These are phyloP conservation scores for Diarsia brunnea DNA, from an alignment of 2,888 invertebrate species.

Conservation along the genomic window DNA sequence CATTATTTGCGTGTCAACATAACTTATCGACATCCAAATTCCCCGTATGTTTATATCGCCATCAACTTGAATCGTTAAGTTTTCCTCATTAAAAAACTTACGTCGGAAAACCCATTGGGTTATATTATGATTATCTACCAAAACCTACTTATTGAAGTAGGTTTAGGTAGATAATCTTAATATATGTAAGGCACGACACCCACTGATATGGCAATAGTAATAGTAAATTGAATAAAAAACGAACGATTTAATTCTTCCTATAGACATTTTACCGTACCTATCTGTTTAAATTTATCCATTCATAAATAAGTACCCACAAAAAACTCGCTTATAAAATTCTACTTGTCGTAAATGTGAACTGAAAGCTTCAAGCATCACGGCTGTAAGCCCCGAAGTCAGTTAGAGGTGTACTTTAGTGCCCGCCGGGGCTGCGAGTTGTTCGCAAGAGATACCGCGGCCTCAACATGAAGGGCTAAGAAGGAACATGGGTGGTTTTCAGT, in stretches of 20 bases:
- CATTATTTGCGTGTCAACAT: conserved; percentile 15
- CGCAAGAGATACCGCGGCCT: too few species aligned
- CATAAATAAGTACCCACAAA: not conserved
- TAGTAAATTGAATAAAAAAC: not conserved
- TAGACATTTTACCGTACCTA: not conserved
- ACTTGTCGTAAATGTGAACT: not conserved
- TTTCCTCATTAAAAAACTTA: conserved; percentile 16
- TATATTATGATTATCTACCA: too few species aligned
- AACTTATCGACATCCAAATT: conserved; percentile 13
- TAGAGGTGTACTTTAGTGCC: not conserved
- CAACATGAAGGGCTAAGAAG: too few species aligned
- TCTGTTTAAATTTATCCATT: not conserved
- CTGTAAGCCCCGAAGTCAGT: not conserved
- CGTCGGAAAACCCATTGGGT: not conserved
- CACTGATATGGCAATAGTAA: not conserved
- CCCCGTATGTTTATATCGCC: not conserved
- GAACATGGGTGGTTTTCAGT: too few species aligned
- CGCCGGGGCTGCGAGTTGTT: too few species aligned
- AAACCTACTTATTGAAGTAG: too few species aligned
- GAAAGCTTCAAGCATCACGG: not conserved
- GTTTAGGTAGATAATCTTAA: not conserved
- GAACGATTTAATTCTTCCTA: not conserved
- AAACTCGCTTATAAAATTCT: not conserved
- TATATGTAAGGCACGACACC: not conserved
- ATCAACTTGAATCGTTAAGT: conserved; percentile 9